Evolutionary conservation across 2,888 invertebrate genomes (phyloP).

Genomic region (Synanthedon formicaeformis): DNA sequence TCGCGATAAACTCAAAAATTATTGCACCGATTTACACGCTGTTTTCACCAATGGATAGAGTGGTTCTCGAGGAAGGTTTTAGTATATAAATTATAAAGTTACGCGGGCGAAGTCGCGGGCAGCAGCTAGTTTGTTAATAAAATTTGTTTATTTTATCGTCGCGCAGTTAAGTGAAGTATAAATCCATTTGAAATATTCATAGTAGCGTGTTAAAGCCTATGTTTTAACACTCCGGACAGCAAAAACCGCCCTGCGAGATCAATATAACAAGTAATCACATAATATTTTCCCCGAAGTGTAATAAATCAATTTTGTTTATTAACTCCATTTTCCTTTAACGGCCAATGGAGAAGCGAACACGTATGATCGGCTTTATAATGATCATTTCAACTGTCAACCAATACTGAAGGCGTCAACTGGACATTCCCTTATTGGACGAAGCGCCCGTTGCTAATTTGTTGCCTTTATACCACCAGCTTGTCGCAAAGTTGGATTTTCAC

Average conservation of each 20-base stretch:
- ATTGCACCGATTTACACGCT: too few species aligned
- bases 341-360: background rate
- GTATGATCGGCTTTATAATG: background rate
- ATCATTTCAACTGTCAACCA: background rate
- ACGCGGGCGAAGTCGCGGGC: too few species aligned
- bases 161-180: too few species aligned
- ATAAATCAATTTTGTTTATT: background rate
- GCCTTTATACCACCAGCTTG: background rate
- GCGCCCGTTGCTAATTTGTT: background rate
- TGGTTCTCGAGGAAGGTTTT: too few species aligned
- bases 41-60: too few species aligned
- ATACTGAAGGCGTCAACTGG: background rate
- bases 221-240: background rate
- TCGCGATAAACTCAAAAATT: too few species aligned
- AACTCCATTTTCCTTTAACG: background rate
- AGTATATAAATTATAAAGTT: too few species aligned
- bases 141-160: too few species aligned
- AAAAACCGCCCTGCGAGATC: background rate
- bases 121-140: too few species aligned
- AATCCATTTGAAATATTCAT: background rate
- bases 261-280: background rate
- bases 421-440: background rate
- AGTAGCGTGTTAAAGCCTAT: background rate
- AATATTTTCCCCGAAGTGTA: background rate
- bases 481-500: background rate